phyloP scores from a whole-genome alignment of 2,113 vertebrate genomes.

The Cariama cristata region DNA sequence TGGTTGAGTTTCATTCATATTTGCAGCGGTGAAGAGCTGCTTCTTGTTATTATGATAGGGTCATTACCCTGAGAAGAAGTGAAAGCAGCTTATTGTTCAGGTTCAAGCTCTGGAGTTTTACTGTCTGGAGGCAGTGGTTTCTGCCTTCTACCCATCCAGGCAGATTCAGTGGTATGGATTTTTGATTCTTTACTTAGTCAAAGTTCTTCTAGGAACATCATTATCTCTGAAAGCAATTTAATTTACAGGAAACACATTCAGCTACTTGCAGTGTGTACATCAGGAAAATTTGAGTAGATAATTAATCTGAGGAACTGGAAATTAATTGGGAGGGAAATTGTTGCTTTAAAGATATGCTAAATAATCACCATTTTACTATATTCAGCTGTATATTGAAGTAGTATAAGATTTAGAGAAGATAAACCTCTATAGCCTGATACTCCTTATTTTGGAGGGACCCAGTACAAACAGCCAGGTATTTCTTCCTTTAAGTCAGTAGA shows the following conservation, averaged over 20 bases:
- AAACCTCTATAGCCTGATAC: not conserved
- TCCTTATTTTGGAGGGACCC: not conserved
- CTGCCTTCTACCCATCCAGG: not conserved
- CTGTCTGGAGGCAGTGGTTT: not conserved
- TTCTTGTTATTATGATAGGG: not conserved
- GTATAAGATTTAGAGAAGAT: not conserved
- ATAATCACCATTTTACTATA: slow-evolving; percentile 49
- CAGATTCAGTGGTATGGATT: not conserved
- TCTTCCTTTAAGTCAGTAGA: not conserved
- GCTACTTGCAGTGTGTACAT: not conserved
- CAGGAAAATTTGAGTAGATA: slow-evolving; percentile 32
- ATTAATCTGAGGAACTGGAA: slow-evolving; percentile 52
- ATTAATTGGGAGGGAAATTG: slow-evolving; percentile 60
- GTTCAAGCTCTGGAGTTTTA: not conserved
- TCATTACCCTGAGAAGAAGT: not conserved
- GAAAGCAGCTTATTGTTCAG: not conserved
- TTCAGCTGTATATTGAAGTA: not conserved
- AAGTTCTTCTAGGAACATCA: not conserved
- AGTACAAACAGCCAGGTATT: not conserved
- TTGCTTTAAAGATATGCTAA: slow-evolving; percentile 42
- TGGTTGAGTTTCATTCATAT: not conserved
- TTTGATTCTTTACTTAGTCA: not conserved
- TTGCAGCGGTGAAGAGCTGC: not conserved
- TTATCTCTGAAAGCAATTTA: slow-evolving; percentile 14
- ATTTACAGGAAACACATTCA: slow-evolving; percentile 17